These are phyloP conservation scores for Euschistus heros DNA, from an alignment of 1,140 invertebrate species.

Conservation along the genomic window DNA sequence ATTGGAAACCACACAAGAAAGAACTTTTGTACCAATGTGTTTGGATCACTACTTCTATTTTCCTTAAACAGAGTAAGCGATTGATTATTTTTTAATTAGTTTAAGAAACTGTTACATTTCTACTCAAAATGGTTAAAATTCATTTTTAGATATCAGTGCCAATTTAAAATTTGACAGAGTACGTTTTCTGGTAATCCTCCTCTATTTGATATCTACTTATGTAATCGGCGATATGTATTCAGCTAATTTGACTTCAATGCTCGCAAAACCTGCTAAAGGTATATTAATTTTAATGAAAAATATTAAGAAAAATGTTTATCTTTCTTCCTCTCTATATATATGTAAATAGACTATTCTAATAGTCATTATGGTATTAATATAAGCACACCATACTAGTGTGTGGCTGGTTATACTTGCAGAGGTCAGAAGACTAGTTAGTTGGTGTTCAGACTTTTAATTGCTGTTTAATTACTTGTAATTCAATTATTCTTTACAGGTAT, in stretches of 20 bases:
- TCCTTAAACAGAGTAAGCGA: slow-evolving; percentile 50
- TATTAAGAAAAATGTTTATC: too few relatives aligned
- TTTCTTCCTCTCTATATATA: too few relatives aligned
- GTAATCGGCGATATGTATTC: slow-evolving; percentile 61
- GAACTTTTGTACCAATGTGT: slow-evolving; percentile 46
- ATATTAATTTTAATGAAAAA: too few relatives aligned
- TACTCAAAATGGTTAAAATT: not conserved
- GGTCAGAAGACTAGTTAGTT: too few relatives aligned
- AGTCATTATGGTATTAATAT: too few relatives aligned
- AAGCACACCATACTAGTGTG: too few relatives aligned
- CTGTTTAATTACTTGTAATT: too few relatives aligned
- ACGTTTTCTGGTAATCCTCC: slow-evolving; percentile 47
- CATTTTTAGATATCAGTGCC: slow-evolving; percentile 39
- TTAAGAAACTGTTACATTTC: not conserved
- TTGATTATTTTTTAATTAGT: not conserved
- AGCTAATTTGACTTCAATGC: slow-evolving; percentile 55
- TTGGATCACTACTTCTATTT: slow-evolving; percentile 53
- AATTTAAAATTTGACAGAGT: slow-evolving; percentile 47
- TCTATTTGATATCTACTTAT: slow-evolving; percentile 55
- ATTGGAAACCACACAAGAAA: slow-evolving; percentile 24
- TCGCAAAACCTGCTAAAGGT: slow-evolving; percentile 49
- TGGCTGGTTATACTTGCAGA: too few relatives aligned
- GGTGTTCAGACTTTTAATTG: too few relatives aligned
- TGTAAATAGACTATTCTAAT: too few relatives aligned
- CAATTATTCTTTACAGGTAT: too few relatives aligned